Evolutionary conservation across 2,797 vertebrate species (phyloP).

Genomic region (Lagorchestes hirsutus): DNA sequence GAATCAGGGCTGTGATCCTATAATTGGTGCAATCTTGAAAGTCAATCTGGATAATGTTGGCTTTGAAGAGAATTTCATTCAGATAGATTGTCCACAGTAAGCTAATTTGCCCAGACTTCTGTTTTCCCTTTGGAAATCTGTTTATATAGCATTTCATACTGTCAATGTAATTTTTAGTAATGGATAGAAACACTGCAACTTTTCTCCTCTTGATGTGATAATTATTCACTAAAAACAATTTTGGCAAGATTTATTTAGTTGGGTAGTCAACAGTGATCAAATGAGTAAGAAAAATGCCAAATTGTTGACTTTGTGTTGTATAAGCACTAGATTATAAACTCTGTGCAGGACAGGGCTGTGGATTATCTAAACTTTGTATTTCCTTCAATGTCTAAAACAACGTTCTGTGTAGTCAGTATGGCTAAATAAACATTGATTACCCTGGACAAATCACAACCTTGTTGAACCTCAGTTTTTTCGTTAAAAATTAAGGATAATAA

Average conservation of each 20-base stretch:
- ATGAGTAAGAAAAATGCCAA: slow-evolving; percentile 5
- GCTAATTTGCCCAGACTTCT: slow-evolving; percentile 62
- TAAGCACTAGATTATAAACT: background rate
- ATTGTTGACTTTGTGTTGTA: slow-evolving; percentile 28
- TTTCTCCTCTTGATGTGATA: slow-evolving; percentile 53
- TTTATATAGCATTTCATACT: slow-evolving; percentile 62
- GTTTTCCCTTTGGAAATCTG: slow-evolving; percentile 45
- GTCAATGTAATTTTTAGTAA: slow-evolving; percentile 66
- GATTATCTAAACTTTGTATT: background rate
- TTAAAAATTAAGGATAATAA: background rate
- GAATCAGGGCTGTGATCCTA: slow-evolving; percentile 51
- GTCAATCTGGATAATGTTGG: slow-evolving; percentile 54
- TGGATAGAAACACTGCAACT: slow-evolving; percentile 44
- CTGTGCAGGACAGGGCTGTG: background rate
- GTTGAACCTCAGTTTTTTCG: background rate
- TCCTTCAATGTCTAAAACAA: background rate
- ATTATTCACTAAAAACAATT: slow-evolving; percentile 39
- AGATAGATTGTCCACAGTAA: slow-evolving; percentile 55
- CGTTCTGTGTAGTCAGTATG: background rate
- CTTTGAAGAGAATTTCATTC: slow-evolving; percentile 57
- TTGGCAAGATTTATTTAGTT: slow-evolving; percentile 49
- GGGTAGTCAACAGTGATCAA: slow-evolving; percentile 34
- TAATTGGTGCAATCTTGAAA: slow-evolving; percentile 62
- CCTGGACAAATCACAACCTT: background rate
- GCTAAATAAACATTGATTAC: background rate